Percentiles rank a stretch among this genome's conserved stretches.
Conservation (phyloP, 2,888 invertebrate genomes). For the Rhorus exstirpatorius region DNA sequence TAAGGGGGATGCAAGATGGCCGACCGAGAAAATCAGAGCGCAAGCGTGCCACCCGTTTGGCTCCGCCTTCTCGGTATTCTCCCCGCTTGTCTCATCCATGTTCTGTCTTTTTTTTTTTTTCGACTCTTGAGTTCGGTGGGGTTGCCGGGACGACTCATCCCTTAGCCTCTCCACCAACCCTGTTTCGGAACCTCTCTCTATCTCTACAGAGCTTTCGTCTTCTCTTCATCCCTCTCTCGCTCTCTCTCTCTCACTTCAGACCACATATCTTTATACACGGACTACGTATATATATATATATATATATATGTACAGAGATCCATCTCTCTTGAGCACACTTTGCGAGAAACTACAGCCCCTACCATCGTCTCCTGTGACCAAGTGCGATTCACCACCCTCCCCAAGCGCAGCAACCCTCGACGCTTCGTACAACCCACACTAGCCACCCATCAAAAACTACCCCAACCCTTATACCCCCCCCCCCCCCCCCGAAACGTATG, state of each 20-base stretch:
- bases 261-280: neutral
- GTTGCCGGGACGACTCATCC: conserved; percentile 68
- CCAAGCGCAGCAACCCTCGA: conserved; percentile 27
- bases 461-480: conserved; percentile 59
- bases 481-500: conserved; percentile 63
- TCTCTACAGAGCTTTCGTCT: conserved; percentile 65
- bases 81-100: conserved; percentile 26
- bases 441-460: conserved; percentile 11
- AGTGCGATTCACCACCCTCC: conserved; percentile 48
- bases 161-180: conserved; percentile 71
- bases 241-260: conserved; percentile 22
- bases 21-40: conserved; percentile 76
- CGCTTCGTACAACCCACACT: conserved; percentile 43
- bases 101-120: conserved; percentile 11
- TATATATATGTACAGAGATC: conserved; percentile 2
- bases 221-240: conserved; percentile 66
- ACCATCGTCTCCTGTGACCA: conserved; percentile 23
- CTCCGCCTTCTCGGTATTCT: conserved; percentile 70
- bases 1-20: conserved; percentile 80
- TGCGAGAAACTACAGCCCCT: conserved; percentile 62
- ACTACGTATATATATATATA: conserved; percentile 9
- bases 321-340: conserved; percentile 54
- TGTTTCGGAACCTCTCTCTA: conserved; percentile 63
- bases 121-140: conserved; percentile 41
- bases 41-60: conserved; percentile 75